A percentile compares a stretch with the other conserved stretches of the same genome.
These are phyloP conservation scores for Erebia epiphron DNA, from an alignment of 2,888 invertebrate genomes.

Conservation along the genomic window DNA sequence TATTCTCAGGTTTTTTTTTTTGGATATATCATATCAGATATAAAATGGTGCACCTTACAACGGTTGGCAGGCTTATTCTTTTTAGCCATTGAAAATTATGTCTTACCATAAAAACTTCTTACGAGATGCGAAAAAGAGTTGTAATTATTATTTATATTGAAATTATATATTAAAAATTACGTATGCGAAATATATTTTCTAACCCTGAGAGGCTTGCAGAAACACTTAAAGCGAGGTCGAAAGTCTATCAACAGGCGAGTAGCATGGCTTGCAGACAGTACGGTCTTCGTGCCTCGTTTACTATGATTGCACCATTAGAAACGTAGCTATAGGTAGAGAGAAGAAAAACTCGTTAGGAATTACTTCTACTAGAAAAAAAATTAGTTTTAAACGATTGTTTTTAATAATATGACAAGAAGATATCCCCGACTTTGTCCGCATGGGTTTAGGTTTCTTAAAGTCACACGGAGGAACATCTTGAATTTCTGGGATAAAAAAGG, in stretches of 20 bases:
- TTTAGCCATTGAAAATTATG: too few species aligned
- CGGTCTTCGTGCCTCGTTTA: slow-evolving; percentile 47
- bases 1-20: too few species aligned
- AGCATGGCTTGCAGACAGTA: slow-evolving; percentile 62
- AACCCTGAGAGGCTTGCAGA: slow-evolving; percentile 52
- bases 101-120: too few species aligned
- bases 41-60: too few species aligned
- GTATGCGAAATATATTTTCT: slow-evolving; percentile 34
- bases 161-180: neutral
- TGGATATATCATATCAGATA: too few species aligned
- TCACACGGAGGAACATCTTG: too few species aligned
- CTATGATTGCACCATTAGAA: slow-evolving; percentile 36
- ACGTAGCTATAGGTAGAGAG: slow-evolving; percentile 24
- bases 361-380: slow-evolving; percentile 30
- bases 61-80: too few species aligned
- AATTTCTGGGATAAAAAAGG: too few species aligned
- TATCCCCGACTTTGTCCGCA: neutral
- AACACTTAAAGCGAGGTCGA: slow-evolving; percentile 72
- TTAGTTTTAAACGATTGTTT: neutral
- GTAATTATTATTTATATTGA: neutral
- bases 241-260: slow-evolving; percentile 74
- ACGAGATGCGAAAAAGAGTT: too few species aligned
- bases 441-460: neutral
- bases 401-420: too few species aligned
- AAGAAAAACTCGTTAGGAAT: slow-evolving; percentile 29